A percentile compares a stretch with the other conserved stretches of the same genome.
Evolutionary conservation across 2,888 invertebrate species (phyloP).

Genomic region (Drosophila demipolita): DNA sequence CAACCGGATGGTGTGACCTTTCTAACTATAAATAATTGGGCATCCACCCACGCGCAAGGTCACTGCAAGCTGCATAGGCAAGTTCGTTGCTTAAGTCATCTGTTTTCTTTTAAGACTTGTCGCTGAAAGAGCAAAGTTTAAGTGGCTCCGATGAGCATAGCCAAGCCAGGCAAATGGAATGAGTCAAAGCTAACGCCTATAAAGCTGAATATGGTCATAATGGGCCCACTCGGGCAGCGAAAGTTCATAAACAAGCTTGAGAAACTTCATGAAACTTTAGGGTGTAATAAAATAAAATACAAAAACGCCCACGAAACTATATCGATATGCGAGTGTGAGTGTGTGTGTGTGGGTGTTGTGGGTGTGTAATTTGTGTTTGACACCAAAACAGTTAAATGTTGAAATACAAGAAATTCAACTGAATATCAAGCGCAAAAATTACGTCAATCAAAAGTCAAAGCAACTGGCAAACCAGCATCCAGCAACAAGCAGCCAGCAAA

Average conservation of each 20-base stretch:
- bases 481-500: conserved; percentile 41
- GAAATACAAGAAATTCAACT: conserved; percentile 80
- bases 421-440: conserved; percentile 81
- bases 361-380: conserved; percentile 75
- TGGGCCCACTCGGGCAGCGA: conserved; percentile 56
- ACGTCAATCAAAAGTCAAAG: conserved; percentile 78
- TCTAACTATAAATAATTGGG: conserved; percentile 13
- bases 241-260: conserved; percentile 60
- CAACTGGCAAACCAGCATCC: conserved; percentile 44
- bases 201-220: conserved; percentile 30
- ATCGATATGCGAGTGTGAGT: conserved; percentile 28
- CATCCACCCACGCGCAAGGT: conserved; percentile 60
- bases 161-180: conserved; percentile 46
- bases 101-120: conserved; percentile 28
- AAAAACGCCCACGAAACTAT: conserved; percentile 52
- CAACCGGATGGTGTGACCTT: conserved; percentile 25
- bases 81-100: conserved; percentile 76
- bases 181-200: conserved; percentile 56
- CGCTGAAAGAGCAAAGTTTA: conserved; percentile 67
- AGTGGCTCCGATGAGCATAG: conserved; percentile 60
- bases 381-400: conserved; percentile 80
- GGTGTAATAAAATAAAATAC: conserved; percentile 46
- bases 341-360: conserved; percentile 59
- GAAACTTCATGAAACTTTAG: conserved; percentile 51
- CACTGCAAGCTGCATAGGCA: conserved; percentile 29